A percentile compares a stretch with the other conserved stretches of the same genome.
phyloP scores from a whole-genome alignment of 2,888 invertebrate species.

The Epinotia bilunana region DNA sequence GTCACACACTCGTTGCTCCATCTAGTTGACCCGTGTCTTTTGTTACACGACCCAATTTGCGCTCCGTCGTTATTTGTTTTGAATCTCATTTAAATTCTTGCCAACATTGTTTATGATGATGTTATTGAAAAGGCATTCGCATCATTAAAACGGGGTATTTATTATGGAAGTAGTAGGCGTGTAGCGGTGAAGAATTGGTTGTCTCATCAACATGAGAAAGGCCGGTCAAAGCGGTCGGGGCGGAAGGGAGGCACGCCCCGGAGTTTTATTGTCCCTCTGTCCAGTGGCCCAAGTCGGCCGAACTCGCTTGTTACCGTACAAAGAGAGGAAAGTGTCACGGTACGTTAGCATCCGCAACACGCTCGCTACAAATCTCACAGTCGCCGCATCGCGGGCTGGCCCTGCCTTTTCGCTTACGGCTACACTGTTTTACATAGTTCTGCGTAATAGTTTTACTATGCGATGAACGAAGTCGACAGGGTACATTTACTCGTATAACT shows the following conservation, averaged over 20 bases:
- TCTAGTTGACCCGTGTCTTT: constrained; percentile 68
- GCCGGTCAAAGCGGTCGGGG: constrained; percentile 49
- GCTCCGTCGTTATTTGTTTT: constrained; percentile 63
- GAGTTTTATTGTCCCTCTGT: constrained; percentile 71
- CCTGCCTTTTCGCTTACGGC: constrained; percentile 17
- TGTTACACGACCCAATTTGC: constrained; percentile 66
- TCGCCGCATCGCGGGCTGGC: constrained; percentile 23
- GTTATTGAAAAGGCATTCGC: constrained; percentile 51
- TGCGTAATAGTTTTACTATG: not conserved
- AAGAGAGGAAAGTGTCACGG: constrained; percentile 49
- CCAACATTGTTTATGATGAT: constrained; percentile 61
- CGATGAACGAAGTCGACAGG: not conserved
- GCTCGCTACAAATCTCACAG: constrained; percentile 45
- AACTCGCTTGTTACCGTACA: constrained; percentile 53
- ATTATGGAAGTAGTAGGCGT: constrained; percentile 45
- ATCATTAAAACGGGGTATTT: constrained; percentile 55
- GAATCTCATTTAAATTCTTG: constrained; percentile 69
- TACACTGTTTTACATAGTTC: not conserved
- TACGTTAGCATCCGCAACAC: constrained; percentile 47
- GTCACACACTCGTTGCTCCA: constrained; percentile 53
- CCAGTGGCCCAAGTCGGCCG: constrained; percentile 52
- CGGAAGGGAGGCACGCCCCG: constrained; percentile 62
- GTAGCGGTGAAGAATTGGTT: constrained; percentile 42
- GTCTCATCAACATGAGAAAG: constrained; percentile 77
- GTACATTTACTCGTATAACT: not conserved